These are phyloP conservation scores for Caerostris darwini DNA, from an alignment of 1,140 invertebrate species.

Conservation along the genomic window DNA sequence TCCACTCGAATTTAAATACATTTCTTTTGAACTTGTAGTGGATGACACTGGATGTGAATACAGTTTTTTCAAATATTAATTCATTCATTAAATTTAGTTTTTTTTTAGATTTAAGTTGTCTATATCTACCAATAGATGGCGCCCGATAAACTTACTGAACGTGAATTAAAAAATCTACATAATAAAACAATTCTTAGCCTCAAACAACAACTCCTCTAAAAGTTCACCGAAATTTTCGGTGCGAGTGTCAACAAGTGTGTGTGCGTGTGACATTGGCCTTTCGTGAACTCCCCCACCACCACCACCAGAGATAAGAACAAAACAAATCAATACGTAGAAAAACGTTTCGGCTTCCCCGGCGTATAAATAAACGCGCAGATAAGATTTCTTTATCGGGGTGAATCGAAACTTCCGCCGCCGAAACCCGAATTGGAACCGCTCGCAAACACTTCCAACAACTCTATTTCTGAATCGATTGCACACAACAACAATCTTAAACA, in stretches of 20 bases:
- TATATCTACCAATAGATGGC: too few species aligned
- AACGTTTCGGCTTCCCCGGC: background rate
- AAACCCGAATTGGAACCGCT: background rate
- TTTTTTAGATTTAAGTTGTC: too few species aligned
- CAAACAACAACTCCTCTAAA: too few species aligned
- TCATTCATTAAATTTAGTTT: too few species aligned
- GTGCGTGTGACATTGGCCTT: background rate
- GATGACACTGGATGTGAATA: too few species aligned
- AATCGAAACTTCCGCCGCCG: background rate
- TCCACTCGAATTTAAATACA: too few species aligned
- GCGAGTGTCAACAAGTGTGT: background rate
- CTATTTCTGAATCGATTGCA: background rate
- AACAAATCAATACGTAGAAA: background rate
- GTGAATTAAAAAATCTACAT: too few species aligned
- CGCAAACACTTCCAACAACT: background rate
- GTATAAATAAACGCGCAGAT: background rate
- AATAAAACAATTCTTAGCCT: too few species aligned
- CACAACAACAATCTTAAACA: background rate
- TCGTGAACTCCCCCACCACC: background rate
- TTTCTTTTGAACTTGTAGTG: too few species aligned
- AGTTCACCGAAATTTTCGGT: too few species aligned
- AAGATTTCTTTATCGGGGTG: background rate
- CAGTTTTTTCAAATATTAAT: too few species aligned
- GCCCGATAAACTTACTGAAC: too few species aligned
- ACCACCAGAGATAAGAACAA: background rate